Percentiles rank a stretch among this genome's conserved stretches.
Conservation (phyloP, 1,140 invertebrate genomes). For the Cydia strobilella region DNA sequence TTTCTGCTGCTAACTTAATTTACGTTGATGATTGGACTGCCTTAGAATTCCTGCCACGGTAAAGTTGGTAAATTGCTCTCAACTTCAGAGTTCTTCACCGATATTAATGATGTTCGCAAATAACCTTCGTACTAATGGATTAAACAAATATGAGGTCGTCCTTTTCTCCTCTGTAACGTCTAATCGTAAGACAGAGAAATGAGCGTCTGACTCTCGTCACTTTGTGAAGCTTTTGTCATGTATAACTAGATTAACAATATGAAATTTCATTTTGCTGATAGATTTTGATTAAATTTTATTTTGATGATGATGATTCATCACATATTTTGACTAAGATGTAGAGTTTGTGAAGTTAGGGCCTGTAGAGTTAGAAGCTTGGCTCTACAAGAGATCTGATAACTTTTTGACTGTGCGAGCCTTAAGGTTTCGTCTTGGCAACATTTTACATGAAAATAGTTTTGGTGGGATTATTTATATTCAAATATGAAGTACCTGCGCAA, state of each 20-base stretch:
- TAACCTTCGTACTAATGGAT: constrained; percentile 23
- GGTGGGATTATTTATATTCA: too few relatives aligned
- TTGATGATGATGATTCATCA: too few relatives aligned
- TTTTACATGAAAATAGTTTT: too few relatives aligned
- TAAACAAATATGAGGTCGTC: constrained; percentile 14
- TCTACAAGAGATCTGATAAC: too few relatives aligned
- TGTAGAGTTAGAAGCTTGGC: too few relatives aligned
- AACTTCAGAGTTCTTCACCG: constrained; percentile 7
- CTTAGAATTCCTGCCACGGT: neutral
- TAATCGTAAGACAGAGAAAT: neutral
- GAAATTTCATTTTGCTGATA: neutral
- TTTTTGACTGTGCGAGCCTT: too few relatives aligned
- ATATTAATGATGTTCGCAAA: constrained; percentile 30
- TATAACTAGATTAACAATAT: neutral
- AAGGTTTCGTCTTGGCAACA: too few relatives aligned
- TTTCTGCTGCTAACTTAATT: neutral
- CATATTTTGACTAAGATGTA: too few relatives aligned
- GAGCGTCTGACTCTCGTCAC: neutral
- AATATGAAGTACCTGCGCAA: too few relatives aligned
- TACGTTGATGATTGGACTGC: neutral
- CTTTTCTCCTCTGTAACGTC: constrained; percentile 1
- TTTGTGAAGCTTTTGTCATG: neutral
- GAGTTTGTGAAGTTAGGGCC: too few relatives aligned
- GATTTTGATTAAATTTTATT: too few relatives aligned
- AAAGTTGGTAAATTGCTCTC: constrained; percentile 30